Evolutionary conservation across 2,888 invertebrate genomes (phyloP), one percentile per base, ranked within the genome.

Genomic region (Cetonia aurata): DNA sequence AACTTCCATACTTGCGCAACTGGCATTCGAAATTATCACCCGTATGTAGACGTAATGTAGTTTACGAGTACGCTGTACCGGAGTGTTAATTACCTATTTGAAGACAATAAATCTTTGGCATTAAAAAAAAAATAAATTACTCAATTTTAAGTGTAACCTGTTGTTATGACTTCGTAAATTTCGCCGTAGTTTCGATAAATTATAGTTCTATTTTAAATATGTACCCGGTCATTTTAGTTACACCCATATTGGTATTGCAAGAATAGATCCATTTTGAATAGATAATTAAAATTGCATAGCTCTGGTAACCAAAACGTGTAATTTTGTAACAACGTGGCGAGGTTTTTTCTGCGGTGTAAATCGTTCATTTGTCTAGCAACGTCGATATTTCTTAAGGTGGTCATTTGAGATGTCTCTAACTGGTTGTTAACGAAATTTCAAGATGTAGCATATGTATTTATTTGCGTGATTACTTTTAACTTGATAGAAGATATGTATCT

Each of bases 111-210:
- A 62, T 62, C 62, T 62, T 48, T 25, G 25, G 25, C n/a, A n/a
- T 31, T n/a, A 15, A 31, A 48, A 62, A 62, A 53, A 62, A 62
- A 62, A 48, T 15, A 48, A 62, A 62, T 48, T 62, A 62, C 62
- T 62, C 62, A 62, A 62, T 62, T 50, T 48, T 62, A 62, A 48
- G 12, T 31, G 13, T 37, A 62, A 48, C 62, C 37, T 48, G 62
- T 62, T 33, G 62, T 62, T 62, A 62, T 17, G 25, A 62, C 59
- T 59, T 13, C 62, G 62, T 62, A 62, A 62, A 62, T 62, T 62
- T 62, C 48, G 48, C 33, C 46, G 48, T 62, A 62, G 48, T 60
- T 60, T 48, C 48, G 31, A 33, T 33, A 62, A 48, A 62, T 62
- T 62, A 62, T 62, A 48, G 62, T 10, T 33, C 48, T 33, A 62